Evolutionary conservation across 2,797 vertebrate genomes (phyloP).

Genomic region (Diplodus puntazzo): DNA sequence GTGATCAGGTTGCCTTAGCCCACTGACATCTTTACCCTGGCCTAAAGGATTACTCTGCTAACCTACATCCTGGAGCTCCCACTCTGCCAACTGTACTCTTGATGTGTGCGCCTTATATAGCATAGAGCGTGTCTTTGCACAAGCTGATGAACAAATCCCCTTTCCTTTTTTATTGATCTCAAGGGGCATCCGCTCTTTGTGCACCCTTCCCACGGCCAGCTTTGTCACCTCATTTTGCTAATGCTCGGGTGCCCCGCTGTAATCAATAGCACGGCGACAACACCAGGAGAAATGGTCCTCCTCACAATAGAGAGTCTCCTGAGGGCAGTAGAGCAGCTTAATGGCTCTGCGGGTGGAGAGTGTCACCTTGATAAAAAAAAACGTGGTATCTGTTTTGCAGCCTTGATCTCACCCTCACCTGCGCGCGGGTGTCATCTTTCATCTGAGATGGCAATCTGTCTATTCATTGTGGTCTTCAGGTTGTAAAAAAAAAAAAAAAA

Average conservation of each 20-base stretch:
- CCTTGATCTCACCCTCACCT: slow-evolving; percentile 26
- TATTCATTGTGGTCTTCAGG: background rate
- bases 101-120: slow-evolving; percentile 12
- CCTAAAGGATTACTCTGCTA: slow-evolving; percentile 83
- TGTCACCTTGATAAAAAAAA: slow-evolving; percentile 68
- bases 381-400: background rate
- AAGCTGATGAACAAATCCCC: slow-evolving; percentile 23
- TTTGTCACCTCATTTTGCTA: slow-evolving; percentile 14
- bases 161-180: slow-evolving; percentile 54
- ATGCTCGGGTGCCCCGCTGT: slow-evolving; percentile 8
- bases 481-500: too few relatives aligned
- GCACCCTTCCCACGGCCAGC: background rate
- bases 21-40: slow-evolving; percentile 78
- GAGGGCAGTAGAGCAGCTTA: slow-evolving; percentile 47
- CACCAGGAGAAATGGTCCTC: background rate
- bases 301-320: slow-evolving; percentile 26
- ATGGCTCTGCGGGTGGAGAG: slow-evolving; percentile 20
- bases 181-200: background rate
- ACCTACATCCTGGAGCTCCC: slow-evolving; percentile 76
- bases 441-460: background rate
- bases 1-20: slow-evolving; percentile 67
- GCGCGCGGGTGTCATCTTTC: background rate
- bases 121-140: background rate
- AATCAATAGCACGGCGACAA: slow-evolving; percentile 40
- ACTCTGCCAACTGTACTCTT: slow-evolving; percentile 57